Percentiles rank a stretch among this genome's conserved stretches.
These are phyloP conservation scores for Heterohyrax brucei DNA, from an alignment of 2,797 vertebrate genomes.

Conservation along the genomic window DNA sequence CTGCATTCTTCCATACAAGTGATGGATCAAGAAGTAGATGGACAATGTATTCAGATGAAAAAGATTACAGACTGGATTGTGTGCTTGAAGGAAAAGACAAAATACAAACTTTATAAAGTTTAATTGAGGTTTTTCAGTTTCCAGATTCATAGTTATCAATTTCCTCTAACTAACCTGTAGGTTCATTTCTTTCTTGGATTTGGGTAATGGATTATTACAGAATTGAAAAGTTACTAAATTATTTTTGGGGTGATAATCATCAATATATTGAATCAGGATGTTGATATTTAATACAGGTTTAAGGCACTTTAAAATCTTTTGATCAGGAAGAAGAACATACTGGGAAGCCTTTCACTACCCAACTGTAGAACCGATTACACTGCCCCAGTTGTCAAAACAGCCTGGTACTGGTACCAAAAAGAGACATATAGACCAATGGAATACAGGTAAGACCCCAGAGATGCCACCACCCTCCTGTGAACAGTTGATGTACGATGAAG, in stretches of 20 bases:
- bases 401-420: no score
- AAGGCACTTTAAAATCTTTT: background rate
- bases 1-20: constrained; percentile 23
- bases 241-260: background rate
- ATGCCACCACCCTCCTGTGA: no score
- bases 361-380: no score
- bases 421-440: no score
- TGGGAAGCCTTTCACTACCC: no score
- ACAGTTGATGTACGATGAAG: no score
- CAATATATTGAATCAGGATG: background rate
- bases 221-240: constrained; percentile 1
- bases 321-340: background rate
- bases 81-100: background rate
- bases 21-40: constrained; percentile 64
- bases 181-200: constrained; percentile 3
- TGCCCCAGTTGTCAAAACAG: no score
- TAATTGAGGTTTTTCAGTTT: constrained; percentile 50
- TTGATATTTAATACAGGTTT: background rate
- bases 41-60: constrained; percentile 69
- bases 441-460: no score
- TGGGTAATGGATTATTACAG: background rate
- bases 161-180: constrained; percentile 11
- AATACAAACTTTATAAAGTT: constrained; percentile 62
- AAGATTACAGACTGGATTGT: constrained; percentile 18
- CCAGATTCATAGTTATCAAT: background rate